Percentiles rank a stretch among this genome's conserved stretches.
These are phyloP conservation scores for Eolophus roseicapilla DNA, from an alignment of 2,113 vertebrate genomes.

Conservation along the genomic window DNA sequence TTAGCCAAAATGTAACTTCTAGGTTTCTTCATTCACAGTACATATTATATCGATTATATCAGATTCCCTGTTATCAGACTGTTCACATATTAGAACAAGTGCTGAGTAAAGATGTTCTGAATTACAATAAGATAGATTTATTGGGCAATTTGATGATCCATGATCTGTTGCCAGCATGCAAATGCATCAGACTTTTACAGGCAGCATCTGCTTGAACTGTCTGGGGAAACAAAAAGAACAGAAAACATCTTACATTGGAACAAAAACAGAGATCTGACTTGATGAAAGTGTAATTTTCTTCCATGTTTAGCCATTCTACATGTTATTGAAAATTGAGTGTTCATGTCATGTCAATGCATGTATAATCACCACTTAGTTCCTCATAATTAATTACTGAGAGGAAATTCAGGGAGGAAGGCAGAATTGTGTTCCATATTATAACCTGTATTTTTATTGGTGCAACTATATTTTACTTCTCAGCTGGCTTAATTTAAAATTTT, in stretches of 20 bases:
- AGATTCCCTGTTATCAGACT: background rate
- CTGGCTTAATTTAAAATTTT: background rate
- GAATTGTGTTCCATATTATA: background rate
- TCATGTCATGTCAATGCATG: background rate
- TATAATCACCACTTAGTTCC: background rate
- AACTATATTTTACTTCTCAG: background rate
- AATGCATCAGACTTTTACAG: background rate
- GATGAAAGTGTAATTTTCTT: background rate
- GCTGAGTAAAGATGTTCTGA: background rate
- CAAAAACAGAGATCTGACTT: background rate
- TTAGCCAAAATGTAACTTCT: background rate
- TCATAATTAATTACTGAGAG: background rate
- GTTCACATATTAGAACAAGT: background rate
- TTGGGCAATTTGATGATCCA: slow-evolving; percentile 15
- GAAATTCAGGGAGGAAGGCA: background rate
- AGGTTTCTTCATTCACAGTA: background rate
- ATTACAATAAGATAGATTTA: background rate
- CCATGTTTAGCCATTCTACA: background rate
- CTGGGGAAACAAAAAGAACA: background rate
- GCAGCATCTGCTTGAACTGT: slow-evolving; percentile 29
- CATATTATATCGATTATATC: background rate
- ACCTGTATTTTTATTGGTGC: background rate
- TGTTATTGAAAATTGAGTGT: background rate
- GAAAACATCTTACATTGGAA: background rate
- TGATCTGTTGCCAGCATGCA: background rate